Evolutionary conservation across 2,888 invertebrate species (phyloP).

Genomic region (Ormyrus pomaceus): DNA sequence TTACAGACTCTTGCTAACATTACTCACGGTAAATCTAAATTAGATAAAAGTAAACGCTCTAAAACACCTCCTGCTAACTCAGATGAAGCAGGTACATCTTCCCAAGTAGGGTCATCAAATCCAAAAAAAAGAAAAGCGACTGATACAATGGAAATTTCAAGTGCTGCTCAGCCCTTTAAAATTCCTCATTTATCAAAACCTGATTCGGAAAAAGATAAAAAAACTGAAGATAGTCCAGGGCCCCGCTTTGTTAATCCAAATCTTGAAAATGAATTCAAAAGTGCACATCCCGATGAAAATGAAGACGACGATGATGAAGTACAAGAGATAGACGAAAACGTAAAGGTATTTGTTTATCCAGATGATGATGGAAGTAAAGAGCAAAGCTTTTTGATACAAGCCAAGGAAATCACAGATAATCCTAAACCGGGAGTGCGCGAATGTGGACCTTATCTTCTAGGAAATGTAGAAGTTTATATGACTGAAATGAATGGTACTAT

Average conservation of each 20-base stretch:
- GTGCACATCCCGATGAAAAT: not conserved
- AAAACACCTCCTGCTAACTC: slow-evolving; percentile 13
- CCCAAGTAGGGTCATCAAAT: slow-evolving; percentile 49
- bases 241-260: slow-evolving; percentile 10
- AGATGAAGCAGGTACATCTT: slow-evolving; percentile 23
- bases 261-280: not conserved
- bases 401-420: slow-evolving; percentile 61
- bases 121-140: slow-evolving; percentile 70
- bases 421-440: slow-evolving; percentile 63
- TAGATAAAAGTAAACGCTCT: slow-evolving; percentile 33
- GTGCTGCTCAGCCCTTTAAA: slow-evolving; percentile 65
- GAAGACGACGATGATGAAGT: slow-evolving; percentile 52
- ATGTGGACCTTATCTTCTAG: slow-evolving; percentile 72
- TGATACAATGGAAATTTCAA: slow-evolving; percentile 61
- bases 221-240: not conserved
- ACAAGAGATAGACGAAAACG: slow-evolving; percentile 62
- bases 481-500: slow-evolving; percentile 72
- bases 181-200: slow-evolving; percentile 62
- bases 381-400: slow-evolving; percentile 71
- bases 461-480: slow-evolving; percentile 73
- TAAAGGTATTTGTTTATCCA: slow-evolving; percentile 70
- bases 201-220: slow-evolving; percentile 36
- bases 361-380: slow-evolving; percentile 68
- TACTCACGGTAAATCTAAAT: slow-evolving; percentile 65
- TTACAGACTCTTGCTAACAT: slow-evolving; percentile 71